Base-by-base conservation (phyloP, 1,140 invertebrate genomes). In the Bathynomus jamesi region DNA sequence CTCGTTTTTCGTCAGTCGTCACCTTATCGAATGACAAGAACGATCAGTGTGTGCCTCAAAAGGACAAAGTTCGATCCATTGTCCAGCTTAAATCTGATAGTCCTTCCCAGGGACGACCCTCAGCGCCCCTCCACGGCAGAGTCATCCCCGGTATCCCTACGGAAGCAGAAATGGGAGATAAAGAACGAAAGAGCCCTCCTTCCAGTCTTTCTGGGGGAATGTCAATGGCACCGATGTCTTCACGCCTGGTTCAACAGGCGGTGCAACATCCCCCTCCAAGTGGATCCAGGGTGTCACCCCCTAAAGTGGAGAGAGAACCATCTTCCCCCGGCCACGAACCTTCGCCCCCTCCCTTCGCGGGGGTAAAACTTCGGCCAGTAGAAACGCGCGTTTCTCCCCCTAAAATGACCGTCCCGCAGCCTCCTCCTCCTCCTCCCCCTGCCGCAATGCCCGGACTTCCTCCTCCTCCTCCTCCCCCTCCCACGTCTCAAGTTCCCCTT, bases 1-100 rank as follows among this genome's bases (percentile, higher is more conserved):
- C 75, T 21, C 71, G 75, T 10, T 76, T 70, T 65, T 72, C 75
- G 4, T 76, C 75, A 5, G 75, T 76, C 4, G 71, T 76, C 0
- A 76, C 69, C 0, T 21, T 76, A 0, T 60, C 71, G 13, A 61
- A 69, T 21, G 67, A 73, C 46, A 67, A 68, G 25, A 60, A 60
- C 8, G 74, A 70, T 21, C 61, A 66, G 13, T n/a, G 25, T 13
- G 40, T n/a, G 28, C 46, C 40, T 2, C 66, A 62, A 31, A 72
- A 65, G 17, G 75, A 76, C 60, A 76, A 76, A 61, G 71, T 73
- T 11, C 17, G 65, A 4, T 76, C 75, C 0, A 65, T 76, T 4
- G 75, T 76, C 24, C 75, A 76, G 61, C 71, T 76, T 21, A 76
- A 76, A 65, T 71, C 28, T 62, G n/a, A 31, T 29, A 65, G 46